Evolutionary conservation across 2,113 vertebrate species (phyloP), one percentile per base, ranked within the genome.

Genomic region (Pao palembangensis): DNA sequence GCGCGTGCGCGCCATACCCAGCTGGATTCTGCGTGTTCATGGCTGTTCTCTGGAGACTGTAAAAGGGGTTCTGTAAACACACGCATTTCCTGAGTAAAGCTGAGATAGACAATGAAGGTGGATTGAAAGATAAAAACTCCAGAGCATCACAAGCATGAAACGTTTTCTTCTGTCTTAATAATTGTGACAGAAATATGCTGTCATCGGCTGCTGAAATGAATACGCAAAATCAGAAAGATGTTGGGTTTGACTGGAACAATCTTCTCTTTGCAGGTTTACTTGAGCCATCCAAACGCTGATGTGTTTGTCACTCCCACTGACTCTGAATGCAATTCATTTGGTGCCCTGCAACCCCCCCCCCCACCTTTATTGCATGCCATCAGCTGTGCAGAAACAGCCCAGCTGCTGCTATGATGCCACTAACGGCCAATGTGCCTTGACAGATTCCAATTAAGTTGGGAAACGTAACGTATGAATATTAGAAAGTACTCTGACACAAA

Each of bases 381-480:
- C 67, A 80, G 78, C 80, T 46, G 54, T 64, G 71, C 73, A 82
- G 73, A 78, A 79, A 78, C 73, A 63, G 80, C 79, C 76, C 67
- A 76, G 83, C 69, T 76, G 80, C 78, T 18, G 53, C 71, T 56
- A 61, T 85, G 86, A 88, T 81, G 86, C 81, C 84, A 82, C 77
- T 89, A 80, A 76, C 25, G 52, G 69, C 68, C 79, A 82, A 87
- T 85, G 79, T 56, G 52, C 61, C 64, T 73, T 89, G 90, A 90
- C 89, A 87, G 82, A 85, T 88, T 88, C 87, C 85, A 87, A 85
- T 89, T 88, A 88, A 83, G 75, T 87, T 80, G 58, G 81, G 84
- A 86, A 87, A 86, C 73, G 73, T 86, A 88, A 89, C 74, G 63
- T 87, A 81, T 78, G 83, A 83, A 87, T 86, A 89, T 83, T 85